phyloP scores from a whole-genome alignment of 2,888 invertebrate genomes.

The Leptinotarsa tumamoca region DNA sequence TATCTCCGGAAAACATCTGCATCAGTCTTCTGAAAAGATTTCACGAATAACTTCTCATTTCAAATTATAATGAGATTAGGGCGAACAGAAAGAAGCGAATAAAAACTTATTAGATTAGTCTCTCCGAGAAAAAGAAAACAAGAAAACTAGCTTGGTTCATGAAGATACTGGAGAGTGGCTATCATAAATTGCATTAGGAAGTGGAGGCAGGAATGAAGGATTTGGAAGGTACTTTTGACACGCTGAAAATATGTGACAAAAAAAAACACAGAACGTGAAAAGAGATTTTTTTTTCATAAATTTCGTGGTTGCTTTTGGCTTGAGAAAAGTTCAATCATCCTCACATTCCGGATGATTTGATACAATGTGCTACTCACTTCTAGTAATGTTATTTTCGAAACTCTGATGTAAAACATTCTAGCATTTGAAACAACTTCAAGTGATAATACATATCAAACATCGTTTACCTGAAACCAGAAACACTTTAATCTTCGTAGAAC shows the following conservation, averaged over 20 bases:
- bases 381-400: too few species aligned
- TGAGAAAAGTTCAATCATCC: too few species aligned
- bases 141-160: constrained; percentile 17
- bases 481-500: too few species aligned
- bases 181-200: constrained; percentile 32
- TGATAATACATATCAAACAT: too few species aligned
- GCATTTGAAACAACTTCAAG: too few species aligned
- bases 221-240: neutral
- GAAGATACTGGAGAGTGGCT: constrained; percentile 19
- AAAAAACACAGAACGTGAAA: too few species aligned
- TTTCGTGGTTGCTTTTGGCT: too few species aligned
- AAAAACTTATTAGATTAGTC: constrained; percentile 18
- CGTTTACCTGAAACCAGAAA: too few species aligned
- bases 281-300: too few species aligned
- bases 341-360: too few species aligned
- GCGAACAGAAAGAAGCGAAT: constrained; percentile 15
- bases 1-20: constrained; percentile 3
- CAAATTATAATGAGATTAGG: constrained; percentile 19
- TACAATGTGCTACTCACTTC: too few species aligned
- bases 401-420: too few species aligned
- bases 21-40: constrained; percentile 7
- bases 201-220: constrained; percentile 21
- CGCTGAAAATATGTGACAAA: neutral
- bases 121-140: constrained; percentile 16
- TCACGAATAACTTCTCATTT: constrained; percentile 17